Evolutionary conservation across 2,888 invertebrate species (phyloP), one percentile per base, ranked within the genome.

Genomic region (Folsomia manolachei): DNA sequence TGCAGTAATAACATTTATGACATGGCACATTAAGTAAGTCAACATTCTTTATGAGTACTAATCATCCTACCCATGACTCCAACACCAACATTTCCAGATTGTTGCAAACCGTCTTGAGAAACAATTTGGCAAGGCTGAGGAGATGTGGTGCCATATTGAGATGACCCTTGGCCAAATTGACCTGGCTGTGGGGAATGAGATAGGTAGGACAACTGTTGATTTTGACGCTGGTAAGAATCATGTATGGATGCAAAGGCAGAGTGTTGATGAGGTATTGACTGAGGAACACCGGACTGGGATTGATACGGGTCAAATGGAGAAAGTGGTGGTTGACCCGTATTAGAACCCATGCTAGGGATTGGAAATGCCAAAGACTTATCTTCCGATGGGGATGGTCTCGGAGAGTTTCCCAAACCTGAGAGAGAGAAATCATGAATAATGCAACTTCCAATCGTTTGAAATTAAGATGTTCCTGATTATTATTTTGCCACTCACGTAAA

Each of bases 351-450:
- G 18, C 71, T 62, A 24, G n/a, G n/a, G n/a, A 66, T 60, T 52
- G 76, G 79, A 74, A 80, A 80, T 63, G 78, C 72, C 69, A 81
- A 76, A 69, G 81, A 77, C 71, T 83, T 82, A 19, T 83, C 83
- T 75, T 83, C 83, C 39, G 82, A 82, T 1, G 83, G 83, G 7
- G 83, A 83, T 26, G 82, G 82, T 66, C 82, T 77, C 19, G 83
- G 83, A 64, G 82, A 81, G n/a, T 56, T 60, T 61, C 83, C 82
- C 78, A 83, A 80, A 71, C 83, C 83, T 83, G 73, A n/a, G n/a
- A n/a, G n/a, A n/a, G n/a, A n/a, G n/a, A n/a, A n/a, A n/a, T n/a
- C n/a, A n/a, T n/a, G n/a, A n/a, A n/a, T n/a, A n/a, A n/a, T n/a
- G n/a, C n/a, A n/a, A n/a, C n/a, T n/a, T n/a, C n/a, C n/a, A n/a